phyloP scores from a whole-genome alignment of 2,797 vertebrate species.

The Phalanger gymnotis region DNA sequence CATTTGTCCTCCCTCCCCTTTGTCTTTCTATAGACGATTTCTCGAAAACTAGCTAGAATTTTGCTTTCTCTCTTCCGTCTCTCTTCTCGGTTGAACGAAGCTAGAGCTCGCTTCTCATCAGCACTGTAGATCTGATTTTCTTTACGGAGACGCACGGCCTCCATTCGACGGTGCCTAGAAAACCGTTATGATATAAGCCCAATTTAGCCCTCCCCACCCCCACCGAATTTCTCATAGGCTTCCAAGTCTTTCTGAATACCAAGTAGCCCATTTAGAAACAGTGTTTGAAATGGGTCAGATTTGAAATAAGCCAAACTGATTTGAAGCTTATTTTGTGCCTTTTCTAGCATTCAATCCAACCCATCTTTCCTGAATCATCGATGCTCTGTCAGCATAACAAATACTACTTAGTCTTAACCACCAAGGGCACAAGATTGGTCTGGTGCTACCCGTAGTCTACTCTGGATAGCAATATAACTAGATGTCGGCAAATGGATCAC shows the following conservation, averaged over 20 bases:
- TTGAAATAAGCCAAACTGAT: constrained; percentile 34
- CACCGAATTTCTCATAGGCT: constrained; percentile 47
- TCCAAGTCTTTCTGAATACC: constrained; percentile 52
- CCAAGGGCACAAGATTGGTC: neutral
- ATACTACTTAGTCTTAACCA: constrained; percentile 53
- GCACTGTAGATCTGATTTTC: constrained; percentile 99
- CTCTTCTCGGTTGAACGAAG: constrained; percentile 98
- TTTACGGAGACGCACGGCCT: constrained; percentile 98
- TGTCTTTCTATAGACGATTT: constrained; percentile 93
- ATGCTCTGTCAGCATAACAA: constrained; percentile 41
- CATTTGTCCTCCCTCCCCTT: constrained; percentile 89
- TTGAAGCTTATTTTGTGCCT: constrained; percentile 47
- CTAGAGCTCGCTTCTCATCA: constrained; percentile 96
- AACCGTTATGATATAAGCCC: constrained; percentile 26
- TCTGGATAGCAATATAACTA: neutral
- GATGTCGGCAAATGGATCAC: constrained; percentile 46
- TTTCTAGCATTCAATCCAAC: constrained; percentile 45
- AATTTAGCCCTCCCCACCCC: constrained; percentile 6
- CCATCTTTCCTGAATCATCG: constrained; percentile 36
- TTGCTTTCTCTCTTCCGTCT: constrained; percentile 97
- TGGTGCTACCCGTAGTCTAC: constrained; percentile 21
- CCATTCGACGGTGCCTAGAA: constrained; percentile 96
- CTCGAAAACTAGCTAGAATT: constrained; percentile 96
- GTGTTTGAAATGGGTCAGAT: constrained; percentile 40
- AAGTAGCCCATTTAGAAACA: constrained; percentile 47